Conservation (phyloP, 2,797 vertebrate genomes). For the Melanotaenia parkinsoni region DNA sequence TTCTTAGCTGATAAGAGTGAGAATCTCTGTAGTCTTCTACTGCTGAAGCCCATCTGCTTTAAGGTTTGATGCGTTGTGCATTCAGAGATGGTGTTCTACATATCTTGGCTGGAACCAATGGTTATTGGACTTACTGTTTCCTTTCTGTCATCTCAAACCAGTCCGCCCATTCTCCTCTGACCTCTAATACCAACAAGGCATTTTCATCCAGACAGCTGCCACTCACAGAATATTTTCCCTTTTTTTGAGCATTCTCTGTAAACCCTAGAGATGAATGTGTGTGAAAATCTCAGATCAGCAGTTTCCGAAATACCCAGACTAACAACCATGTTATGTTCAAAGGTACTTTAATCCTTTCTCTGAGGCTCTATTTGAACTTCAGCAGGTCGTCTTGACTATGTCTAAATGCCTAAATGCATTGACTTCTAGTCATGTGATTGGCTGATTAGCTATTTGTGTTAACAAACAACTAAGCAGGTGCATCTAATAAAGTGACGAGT, state of each 20-base stretch:
- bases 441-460: background rate
- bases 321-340: background rate
- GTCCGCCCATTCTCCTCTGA: background rate
- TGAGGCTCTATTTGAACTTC: background rate
- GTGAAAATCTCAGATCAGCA: background rate
- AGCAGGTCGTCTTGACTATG: background rate
- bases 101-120: background rate
- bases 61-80: background rate
- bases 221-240: background rate
- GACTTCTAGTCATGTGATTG: background rate
- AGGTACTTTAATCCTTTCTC: background rate
- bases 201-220: background rate
- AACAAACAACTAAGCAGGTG: too few species aligned
- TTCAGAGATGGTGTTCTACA: background rate
- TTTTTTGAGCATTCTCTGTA: background rate
- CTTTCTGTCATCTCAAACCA: background rate
- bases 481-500: too few species aligned
- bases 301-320: background rate
- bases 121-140: background rate
- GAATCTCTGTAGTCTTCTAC: background rate
- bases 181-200: background rate
- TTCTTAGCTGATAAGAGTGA: too few species aligned
- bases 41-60: background rate
- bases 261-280: background rate
- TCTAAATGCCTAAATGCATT: background rate